Evolutionary conservation across 2,797 vertebrate genomes (phyloP).

Genomic region (Natrix natrix): DNA sequence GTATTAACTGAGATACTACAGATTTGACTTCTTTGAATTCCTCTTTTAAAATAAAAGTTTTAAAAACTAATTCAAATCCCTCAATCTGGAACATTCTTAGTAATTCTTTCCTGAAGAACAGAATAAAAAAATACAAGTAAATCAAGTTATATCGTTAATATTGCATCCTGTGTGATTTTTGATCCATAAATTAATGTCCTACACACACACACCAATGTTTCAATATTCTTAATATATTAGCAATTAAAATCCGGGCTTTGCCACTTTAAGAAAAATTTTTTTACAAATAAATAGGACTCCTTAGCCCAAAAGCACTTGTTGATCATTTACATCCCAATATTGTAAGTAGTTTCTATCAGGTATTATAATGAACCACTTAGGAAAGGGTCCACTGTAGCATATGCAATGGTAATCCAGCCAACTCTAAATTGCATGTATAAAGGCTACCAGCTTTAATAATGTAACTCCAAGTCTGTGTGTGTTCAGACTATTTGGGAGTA

Average conservation of each 20-base stretch:
- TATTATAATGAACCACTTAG: background rate
- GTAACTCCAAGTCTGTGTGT: background rate
- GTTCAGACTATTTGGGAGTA: background rate
- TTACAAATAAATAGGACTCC: background rate
- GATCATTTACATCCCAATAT: background rate
- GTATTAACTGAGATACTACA: background rate
- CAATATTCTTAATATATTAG: background rate
- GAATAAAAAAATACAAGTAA: background rate
- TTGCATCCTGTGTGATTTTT: background rate
- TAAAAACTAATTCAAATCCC: background rate
- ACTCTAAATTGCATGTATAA: background rate
- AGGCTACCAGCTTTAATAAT: background rate
- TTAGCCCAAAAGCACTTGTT: background rate
- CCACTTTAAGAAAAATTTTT: background rate
- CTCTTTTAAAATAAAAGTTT: background rate
- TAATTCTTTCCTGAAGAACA: background rate
- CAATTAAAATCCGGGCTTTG: background rate
- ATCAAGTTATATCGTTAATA: background rate
- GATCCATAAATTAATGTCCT: background rate
- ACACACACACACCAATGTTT: background rate
- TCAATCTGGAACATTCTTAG: background rate
- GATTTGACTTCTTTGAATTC: slow-evolving; percentile 13
- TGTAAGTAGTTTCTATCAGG: too few relatives aligned
- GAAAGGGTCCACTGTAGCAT: background rate
- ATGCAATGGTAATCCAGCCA: background rate